Base-by-base conservation (phyloP, 2,888 invertebrate genomes). In the Scaptodrosophila latifasciaeformis region DNA sequence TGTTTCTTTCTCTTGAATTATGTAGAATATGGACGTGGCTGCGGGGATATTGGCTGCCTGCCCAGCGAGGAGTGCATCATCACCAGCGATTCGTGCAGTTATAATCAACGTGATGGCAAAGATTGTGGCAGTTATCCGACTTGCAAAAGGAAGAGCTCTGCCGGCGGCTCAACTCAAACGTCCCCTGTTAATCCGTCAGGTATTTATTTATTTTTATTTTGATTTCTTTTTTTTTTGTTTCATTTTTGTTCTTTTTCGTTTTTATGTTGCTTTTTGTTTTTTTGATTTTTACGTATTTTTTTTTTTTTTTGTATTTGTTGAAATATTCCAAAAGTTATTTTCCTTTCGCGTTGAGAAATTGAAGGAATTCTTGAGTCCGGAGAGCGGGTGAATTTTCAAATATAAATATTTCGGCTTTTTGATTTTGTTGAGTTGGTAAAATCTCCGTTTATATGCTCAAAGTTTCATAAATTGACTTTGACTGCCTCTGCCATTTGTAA, bases 21-120 rank as follows among this genome's bases (percentile, higher is more conserved):
- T 54, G 34, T 87, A 94, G 93, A 94, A 86, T 94, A 93, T 84
- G 93, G 93, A 57, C 89, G 93, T 67, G 88, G 90, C 17, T 94
- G 94, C 84, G 89, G 89, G 77, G 94, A 94, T 81, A 94, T 94
- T 72, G 93, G 93, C 45, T 94, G 94, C 79, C 87, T 90, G 49
- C 90, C 89, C 81, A 91, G 88, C 76, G 90, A 94, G 86, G 89
- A 90, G 55, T 94, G 94, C 85, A 89, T 92, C 52, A 82, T 86
- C 68, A 80, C 69, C 60, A 91, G 91, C 75, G 93, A 93, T 70
- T 91, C 92, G 1, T 94, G 94, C 83, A 87, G 88, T 10, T 89
- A 88, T 68, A 90, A 90, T 12, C 89, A 89, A 64, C 86, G 88
- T 61, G 87, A 88, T 35, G 83, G 87, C 48, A 85, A 87, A 51